phyloP scores from a whole-genome alignment of 2,113 vertebrate genomes.

The Plectropomus leopardus region DNA sequence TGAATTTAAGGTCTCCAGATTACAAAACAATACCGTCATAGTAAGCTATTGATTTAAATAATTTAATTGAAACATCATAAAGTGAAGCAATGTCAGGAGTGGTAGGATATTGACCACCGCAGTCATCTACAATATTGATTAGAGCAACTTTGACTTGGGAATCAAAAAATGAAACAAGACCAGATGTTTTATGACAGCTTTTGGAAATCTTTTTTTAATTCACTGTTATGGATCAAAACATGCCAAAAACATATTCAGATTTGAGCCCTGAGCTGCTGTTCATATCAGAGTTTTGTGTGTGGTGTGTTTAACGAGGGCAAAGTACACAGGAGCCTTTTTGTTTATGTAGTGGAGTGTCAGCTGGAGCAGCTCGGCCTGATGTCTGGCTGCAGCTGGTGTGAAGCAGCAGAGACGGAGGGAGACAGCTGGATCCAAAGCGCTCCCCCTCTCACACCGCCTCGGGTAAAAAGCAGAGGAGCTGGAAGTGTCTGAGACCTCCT shows the following conservation, averaged over 20 bases:
- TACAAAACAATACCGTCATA: too few relatives aligned
- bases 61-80: too few relatives aligned
- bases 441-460: conserved; percentile 8
- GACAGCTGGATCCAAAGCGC: conserved; percentile 78
- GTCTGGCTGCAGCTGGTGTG: conserved; percentile 91
- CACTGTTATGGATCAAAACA: neutral
- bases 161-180: too few relatives aligned
- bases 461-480: conserved; percentile 49
- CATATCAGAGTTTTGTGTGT: conserved; percentile 18
- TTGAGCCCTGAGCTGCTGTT: neutral
- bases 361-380: conserved; percentile 89
- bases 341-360: conserved; percentile 86
- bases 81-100: too few relatives aligned
- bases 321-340: conserved; percentile 68
- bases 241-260: too few relatives aligned
- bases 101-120: too few relatives aligned
- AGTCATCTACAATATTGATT: too few relatives aligned
- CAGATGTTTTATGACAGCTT: neutral
- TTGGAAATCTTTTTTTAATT: neutral
- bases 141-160: neutral
- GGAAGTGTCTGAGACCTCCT: conserved; percentile 59
- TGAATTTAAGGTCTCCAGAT: too few relatives aligned
- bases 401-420: conserved; percentile 62
- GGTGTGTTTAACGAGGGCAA: conserved; percentile 22
- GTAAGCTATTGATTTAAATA: too few relatives aligned